Percentiles rank a stretch among this genome's conserved stretches.
These are phyloP conservation scores for Rhabdophis nuchalis DNA, from an alignment of 2,797 vertebrate species.

Conservation along the genomic window DNA sequence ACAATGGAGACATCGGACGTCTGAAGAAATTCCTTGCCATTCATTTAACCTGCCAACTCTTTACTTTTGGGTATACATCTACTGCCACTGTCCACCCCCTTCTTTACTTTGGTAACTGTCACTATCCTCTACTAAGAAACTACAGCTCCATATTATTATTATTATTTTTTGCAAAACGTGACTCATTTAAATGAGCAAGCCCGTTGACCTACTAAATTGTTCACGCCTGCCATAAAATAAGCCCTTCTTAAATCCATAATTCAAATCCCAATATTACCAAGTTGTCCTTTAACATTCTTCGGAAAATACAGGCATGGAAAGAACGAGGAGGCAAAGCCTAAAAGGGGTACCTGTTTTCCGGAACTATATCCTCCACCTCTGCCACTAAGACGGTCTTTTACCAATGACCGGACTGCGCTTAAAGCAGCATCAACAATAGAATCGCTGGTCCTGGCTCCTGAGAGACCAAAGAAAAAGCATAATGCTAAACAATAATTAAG, in stretches of 20 bases:
- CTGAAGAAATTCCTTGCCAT: neutral
- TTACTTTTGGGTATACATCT: neutral
- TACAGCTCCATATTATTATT: neutral
- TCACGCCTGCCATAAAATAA: neutral
- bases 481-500: neutral
- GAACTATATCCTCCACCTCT: conserved; percentile 79
- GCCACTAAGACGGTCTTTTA: conserved; percentile 86
- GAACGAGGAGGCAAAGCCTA: neutral
- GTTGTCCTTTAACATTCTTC: neutral
- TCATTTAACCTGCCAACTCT: neutral
- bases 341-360: conserved; percentile 72
- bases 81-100: neutral
- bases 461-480: neutral
- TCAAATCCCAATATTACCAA: neutral
- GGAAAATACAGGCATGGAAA: neutral
- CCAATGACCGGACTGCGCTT: conserved; percentile 76
- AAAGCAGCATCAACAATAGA: conserved; percentile 88
- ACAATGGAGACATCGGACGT: no score
- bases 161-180: neutral
- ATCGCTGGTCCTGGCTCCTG: conserved; percentile 87
- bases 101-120: neutral
- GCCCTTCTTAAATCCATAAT: neutral
- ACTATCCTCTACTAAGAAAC: neutral
- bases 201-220: neutral
- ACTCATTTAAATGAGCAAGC: neutral